Base-by-base conservation (phyloP, 2,113 vertebrate species). In the Acinonyx jubatus region DNA sequence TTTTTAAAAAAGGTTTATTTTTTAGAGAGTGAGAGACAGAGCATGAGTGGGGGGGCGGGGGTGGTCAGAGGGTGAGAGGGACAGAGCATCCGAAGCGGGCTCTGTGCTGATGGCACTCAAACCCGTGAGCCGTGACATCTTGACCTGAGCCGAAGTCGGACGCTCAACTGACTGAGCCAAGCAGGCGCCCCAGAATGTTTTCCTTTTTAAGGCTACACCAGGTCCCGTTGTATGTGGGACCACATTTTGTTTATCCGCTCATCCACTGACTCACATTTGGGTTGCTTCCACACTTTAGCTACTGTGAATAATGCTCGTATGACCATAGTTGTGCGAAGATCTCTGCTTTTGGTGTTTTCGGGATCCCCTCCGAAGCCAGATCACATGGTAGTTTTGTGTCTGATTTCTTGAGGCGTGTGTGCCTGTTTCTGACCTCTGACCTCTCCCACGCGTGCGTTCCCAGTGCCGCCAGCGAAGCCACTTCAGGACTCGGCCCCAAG, bases 391-490 rank as follows among this genome's bases (percentile, higher is more conserved):
- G 71, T 63, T 23, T 8, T 23, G 13, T 11, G 63, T 78, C 66
- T 79, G 27, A 38, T 5, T 48, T 85, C 71, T 63, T 7, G 61
- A 66, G 74, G 65, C 25, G 11, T 0, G 38, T 21, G 63, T 80
- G n/a, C 29, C 50, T 69, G 1, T 31, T 80, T 91, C 69, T 33
- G 63, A 66, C 57, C 0, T 1, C 36, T 78, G 48, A 4, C 61
- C n/a, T 55, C 45, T 73, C 14, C 31, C 19, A 36, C 0, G 3
- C 5, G 0, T 10, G 27, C 36, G 36, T 86, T 18, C 36, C 52
- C 45, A 66, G 0, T 1, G 71, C 11, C 25, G 13, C 15, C 71
- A 31, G n/a, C 0, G 3, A 18, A 36, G 12, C 41, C 38, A 45
- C 57, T 81, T 63, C 29, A 5, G 33, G 21, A 21, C 36, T n/a